These are phyloP conservation scores for Thalassoma bifasciatum DNA, from an alignment of 2,113 vertebrate species.

Conservation along the genomic window DNA sequence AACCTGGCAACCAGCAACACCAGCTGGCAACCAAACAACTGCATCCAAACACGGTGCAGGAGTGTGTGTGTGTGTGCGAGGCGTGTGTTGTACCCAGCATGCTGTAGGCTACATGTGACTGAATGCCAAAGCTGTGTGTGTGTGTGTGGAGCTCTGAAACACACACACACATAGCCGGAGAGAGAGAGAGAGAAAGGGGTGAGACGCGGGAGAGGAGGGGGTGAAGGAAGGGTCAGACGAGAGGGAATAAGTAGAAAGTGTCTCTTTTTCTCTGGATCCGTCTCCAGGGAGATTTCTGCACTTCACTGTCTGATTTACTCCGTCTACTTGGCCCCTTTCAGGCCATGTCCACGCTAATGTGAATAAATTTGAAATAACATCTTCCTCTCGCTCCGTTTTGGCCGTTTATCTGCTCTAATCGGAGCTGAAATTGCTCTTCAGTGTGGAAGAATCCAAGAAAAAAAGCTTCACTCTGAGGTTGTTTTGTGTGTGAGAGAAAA, in stretches of 20 bases:
- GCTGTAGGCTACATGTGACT: conserved; percentile 46
- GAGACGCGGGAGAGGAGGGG: neutral
- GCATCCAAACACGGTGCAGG: conserved; percentile 34
- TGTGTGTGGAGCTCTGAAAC: conserved; percentile 6
- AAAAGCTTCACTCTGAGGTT: neutral
- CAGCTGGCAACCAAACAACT: conserved; percentile 50
- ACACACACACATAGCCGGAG: neutral
- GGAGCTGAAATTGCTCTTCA: conserved; percentile 5
- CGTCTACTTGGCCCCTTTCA: conserved; percentile 4
- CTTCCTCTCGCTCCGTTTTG: neutral
- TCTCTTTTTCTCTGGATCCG: conserved; percentile 35
- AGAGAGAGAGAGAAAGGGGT: too few relatives aligned
- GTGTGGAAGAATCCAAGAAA: neutral
- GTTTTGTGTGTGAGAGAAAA: neutral
- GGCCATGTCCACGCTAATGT: conserved; percentile 30
- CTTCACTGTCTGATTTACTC: conserved; percentile 47
- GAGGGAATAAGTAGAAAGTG: conserved; percentile 38
- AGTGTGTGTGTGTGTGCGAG: conserved; percentile 22
- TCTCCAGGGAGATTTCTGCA: conserved; percentile 47
- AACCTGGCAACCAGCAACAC: conserved; percentile 54
- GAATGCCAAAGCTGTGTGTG: conserved; percentile 22
- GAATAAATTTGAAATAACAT: conserved; percentile 25
- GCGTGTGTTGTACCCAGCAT: conserved; percentile 20
- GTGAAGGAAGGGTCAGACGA: conserved; percentile 57
- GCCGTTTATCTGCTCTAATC: conserved; percentile 15